phyloP scores from a whole-genome alignment of 1,140 invertebrate species.

The Listronotus bonariensis region DNA sequence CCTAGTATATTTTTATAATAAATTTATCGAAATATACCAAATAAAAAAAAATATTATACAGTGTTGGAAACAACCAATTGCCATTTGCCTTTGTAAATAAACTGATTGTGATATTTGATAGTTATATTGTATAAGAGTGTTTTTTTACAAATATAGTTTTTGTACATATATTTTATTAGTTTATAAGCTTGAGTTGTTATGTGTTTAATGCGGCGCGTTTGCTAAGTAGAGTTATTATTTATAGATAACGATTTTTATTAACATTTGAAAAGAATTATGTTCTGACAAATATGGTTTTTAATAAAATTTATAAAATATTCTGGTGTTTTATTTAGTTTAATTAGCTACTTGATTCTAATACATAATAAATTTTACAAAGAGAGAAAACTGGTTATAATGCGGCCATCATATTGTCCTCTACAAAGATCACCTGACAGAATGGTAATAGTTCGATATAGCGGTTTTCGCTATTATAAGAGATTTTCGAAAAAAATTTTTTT shows the following conservation, averaged over 20 bases:
- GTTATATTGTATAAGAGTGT: conserved; percentile 2
- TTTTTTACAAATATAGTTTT: conserved; percentile 13
- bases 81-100: conserved; percentile 7
- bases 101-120: conserved; percentile 26
- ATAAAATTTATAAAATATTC: not conserved
- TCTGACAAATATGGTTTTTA: not conserved
- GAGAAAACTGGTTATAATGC: too few species aligned
- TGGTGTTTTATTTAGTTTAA: too few species aligned
- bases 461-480: too few species aligned
- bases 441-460: too few species aligned
- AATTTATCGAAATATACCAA: too few species aligned
- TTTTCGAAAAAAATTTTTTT: too few species aligned
- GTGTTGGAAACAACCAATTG: not conserved
- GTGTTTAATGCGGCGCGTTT: conserved; percentile 6
- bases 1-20: too few species aligned
- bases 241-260: not conserved
- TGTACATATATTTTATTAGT: conserved; percentile 34
- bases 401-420: too few species aligned
- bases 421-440: too few species aligned
- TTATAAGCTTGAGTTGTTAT: conserved; percentile 19
- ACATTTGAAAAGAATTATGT: conserved; percentile 1
- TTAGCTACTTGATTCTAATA: too few species aligned
- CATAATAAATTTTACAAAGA: too few species aligned
- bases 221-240: not conserved
- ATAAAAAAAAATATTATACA: not conserved